These are phyloP conservation scores for Cynopterus brachyotis DNA, from an alignment of 2,113 vertebrate species.

Conservation along the genomic window DNA sequence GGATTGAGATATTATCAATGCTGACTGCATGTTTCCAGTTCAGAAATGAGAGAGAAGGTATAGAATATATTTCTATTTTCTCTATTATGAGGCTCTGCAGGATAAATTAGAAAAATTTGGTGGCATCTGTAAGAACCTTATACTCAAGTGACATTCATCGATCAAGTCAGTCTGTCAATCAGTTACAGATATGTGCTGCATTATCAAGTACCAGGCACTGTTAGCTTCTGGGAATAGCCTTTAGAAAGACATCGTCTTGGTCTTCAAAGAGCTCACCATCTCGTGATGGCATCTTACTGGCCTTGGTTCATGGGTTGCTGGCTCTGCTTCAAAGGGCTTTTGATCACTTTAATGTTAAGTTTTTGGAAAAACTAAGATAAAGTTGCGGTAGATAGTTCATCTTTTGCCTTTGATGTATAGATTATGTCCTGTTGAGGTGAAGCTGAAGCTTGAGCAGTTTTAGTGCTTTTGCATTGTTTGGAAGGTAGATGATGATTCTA, in stretches of 20 bases:
- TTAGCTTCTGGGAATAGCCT: not conserved
- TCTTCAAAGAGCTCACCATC: not conserved
- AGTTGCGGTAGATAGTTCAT: not conserved
- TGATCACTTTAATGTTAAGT: not conserved
- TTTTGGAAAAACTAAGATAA: not conserved
- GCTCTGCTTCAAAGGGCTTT: not conserved
- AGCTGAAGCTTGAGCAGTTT: not conserved
- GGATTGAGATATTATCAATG: not conserved
- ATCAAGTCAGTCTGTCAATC: not conserved
- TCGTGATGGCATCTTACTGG: not conserved
- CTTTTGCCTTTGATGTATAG: not conserved
- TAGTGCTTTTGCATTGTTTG: constrained; percentile 38
- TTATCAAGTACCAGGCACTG: not conserved
- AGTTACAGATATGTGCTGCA: not conserved
- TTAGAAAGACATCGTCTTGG: not conserved
- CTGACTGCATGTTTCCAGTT: not conserved
- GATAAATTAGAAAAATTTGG: constrained; percentile 4
- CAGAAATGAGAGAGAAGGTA: not conserved
- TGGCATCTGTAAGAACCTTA: not conserved
- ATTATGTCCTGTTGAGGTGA: not conserved
- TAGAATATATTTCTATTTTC: not conserved
- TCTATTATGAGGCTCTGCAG: not conserved
- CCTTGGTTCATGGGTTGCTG: not conserved
- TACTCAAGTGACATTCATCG: not conserved
- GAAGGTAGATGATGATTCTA: not conserved